These are phyloP conservation scores for Leucopsar rothschildi DNA, from an alignment of 2,113 vertebrate genomes.

Conservation along the genomic window DNA sequence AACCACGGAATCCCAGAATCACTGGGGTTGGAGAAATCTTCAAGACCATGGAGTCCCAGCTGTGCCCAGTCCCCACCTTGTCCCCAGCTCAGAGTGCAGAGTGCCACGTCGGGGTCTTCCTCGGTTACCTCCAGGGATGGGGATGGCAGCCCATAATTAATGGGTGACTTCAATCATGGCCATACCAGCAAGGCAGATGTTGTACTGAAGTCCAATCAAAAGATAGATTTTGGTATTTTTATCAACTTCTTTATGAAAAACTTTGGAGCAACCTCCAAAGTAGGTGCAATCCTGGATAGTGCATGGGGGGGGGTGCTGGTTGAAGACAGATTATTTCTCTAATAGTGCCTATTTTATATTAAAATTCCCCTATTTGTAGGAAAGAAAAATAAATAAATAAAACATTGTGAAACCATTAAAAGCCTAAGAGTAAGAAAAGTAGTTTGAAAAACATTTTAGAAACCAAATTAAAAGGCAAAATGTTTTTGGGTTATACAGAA, in stretches of 20 bases:
- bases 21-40: background rate
- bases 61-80: accelerated
- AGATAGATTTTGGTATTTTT: background rate
- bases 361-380: background rate
- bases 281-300: background rate
- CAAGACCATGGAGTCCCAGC: background rate
- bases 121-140: background rate
- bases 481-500: background rate
- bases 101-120: accelerated
- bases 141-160: background rate
- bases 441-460: background rate
- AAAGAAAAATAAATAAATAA: background rate
- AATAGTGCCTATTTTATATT: background rate
- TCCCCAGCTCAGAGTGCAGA: background rate
- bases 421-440: background rate
- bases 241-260: background rate
- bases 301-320: accelerated
- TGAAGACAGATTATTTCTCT: background rate
- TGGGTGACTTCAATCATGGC: background rate
- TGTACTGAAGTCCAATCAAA: background rate
- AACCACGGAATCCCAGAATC: background rate
- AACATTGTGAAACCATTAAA: background rate
- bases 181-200: background rate
- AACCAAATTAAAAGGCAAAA: background rate
- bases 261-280: background rate